Evolutionary conservation across 2,113 vertebrate genomes (phyloP), one percentile per base, ranked within the genome.

Genomic region (Poeciliopsis prolifica): DNA sequence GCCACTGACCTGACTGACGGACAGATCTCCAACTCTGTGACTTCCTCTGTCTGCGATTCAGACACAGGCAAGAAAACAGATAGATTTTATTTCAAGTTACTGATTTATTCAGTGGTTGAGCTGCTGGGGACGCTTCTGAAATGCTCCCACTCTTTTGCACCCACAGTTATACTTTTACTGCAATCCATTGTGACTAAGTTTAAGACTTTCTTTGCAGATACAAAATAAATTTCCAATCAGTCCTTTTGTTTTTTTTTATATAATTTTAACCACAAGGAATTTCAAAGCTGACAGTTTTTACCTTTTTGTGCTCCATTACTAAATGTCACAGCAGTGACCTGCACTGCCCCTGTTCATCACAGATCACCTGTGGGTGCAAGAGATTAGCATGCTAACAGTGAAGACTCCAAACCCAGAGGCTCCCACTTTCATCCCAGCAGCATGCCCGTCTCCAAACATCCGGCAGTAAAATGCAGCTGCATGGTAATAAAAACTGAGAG

Each of bases 71-170:
- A 5, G 37, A 28, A 40, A 58, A 77, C 74, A 31, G 64, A 51
- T 68, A 31, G 64, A 51, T 68, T 72, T 75, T 69, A 60, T 82
- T 73, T 72, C 80, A 68, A 84, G 35, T 78, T 86, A n/a, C 65
- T 58, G 51, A n/a, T 58, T 78, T 69, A n/a, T 80, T 84, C 15
- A 66, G 75, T 78, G 83, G 89, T 86, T 2, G 85, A 90, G 86
- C 88, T 89, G 81, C 77, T 84, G 75, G 70, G 79, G 28, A 69
- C 71, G 13, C 19, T 65, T 51, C 48, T 73, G 12, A 29, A 71
- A 33, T 48, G 3, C 13, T 31, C 61, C 40, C 6, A 24, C 0
- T 74, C 51, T 58, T 58, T 58, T 58, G 51, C 51, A 58, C 24
- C 51, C 8, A 24, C 24, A 9, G 19, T 5, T 8, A 8, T 8